phyloP scores from a whole-genome alignment of 2,888 invertebrate genomes.

The Matsumyia berberina region DNA sequence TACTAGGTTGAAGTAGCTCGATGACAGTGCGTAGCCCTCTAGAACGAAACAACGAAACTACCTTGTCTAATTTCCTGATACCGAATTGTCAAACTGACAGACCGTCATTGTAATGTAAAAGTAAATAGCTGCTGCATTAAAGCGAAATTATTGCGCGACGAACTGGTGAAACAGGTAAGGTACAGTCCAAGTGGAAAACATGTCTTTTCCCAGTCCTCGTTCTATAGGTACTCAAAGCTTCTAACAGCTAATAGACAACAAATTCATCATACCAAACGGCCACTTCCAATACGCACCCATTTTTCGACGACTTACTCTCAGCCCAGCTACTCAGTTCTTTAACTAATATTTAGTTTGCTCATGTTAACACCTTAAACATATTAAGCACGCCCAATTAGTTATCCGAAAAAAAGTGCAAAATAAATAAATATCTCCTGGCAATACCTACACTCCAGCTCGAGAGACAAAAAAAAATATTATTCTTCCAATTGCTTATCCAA shows the following conservation, averaged over 20 bases:
- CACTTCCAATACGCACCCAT: background rate
- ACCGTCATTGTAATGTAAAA: too few species aligned
- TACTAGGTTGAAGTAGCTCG: too few species aligned
- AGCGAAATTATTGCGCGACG: too few species aligned
- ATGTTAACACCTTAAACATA: slow-evolving; percentile 68
- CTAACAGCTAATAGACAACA: background rate
- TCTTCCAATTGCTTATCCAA: slow-evolving; percentile 75
- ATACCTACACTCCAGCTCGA: slow-evolving; percentile 34
- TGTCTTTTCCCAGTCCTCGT: too few species aligned
- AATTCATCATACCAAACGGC: background rate
- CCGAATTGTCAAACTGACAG: too few species aligned
- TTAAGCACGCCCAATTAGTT: slow-evolving; percentile 68
- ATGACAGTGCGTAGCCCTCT: too few species aligned
- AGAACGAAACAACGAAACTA: too few species aligned
- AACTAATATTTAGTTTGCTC: slow-evolving; percentile 61
- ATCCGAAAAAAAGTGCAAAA: slow-evolving; percentile 47
- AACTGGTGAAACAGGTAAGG: too few species aligned
- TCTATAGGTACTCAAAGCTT: background rate
- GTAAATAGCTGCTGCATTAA: too few species aligned
- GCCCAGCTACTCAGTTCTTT: slow-evolving; percentile 12
- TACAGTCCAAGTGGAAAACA: too few species aligned
- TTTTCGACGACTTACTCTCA: background rate
- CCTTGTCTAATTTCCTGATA: too few species aligned
- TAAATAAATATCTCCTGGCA: slow-evolving; percentile 68
- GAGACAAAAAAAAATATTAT: slow-evolving; percentile 61